Conservation (phyloP, 2,888 invertebrate species). For the Spilosoma lubricipeda region DNA sequence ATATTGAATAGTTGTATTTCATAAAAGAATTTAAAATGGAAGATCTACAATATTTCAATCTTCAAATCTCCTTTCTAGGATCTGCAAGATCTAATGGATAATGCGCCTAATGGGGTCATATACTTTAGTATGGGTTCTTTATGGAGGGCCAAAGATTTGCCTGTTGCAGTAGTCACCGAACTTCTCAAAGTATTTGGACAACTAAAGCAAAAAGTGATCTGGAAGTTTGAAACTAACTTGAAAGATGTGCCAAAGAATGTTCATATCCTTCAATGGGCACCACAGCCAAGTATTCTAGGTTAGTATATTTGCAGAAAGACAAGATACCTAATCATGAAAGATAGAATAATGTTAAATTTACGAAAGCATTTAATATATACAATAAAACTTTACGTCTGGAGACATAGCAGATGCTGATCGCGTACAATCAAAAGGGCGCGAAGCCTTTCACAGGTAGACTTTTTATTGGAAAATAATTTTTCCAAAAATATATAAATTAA, state of each 20-base stretch:
- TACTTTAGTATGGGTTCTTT: slow-evolving; percentile 72
- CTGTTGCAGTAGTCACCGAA: slow-evolving; percentile 46
- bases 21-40: slow-evolving; percentile 82
- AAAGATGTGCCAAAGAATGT: slow-evolving; percentile 58
- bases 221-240: slow-evolving; percentile 63
- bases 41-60: slow-evolving; percentile 85
- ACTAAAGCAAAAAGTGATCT: slow-evolving; percentile 65
- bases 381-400: background rate
- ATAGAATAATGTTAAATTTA: background rate
- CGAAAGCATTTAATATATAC: background rate
- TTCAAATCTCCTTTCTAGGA: slow-evolving; percentile 76
- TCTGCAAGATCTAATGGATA: slow-evolving; percentile 53
- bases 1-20: slow-evolving; percentile 67
- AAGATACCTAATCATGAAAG: background rate
- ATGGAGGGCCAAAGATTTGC: slow-evolving; percentile 57
- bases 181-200: slow-evolving; percentile 51
- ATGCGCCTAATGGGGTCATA: slow-evolving; percentile 64
- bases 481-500: too few species aligned
- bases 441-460: too few species aligned
- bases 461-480: too few species aligned
- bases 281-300: slow-evolving; percentile 58
- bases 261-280: slow-evolving; percentile 58
- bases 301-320: slow-evolving; percentile 3
- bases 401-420: background rate
- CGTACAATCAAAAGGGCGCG: too few species aligned